A percentile compares a stretch with the other conserved stretches of the same genome.
Evolutionary conservation across 2,797 vertebrate species (phyloP).

Genomic region (Sebastes steindachneri): DNA sequence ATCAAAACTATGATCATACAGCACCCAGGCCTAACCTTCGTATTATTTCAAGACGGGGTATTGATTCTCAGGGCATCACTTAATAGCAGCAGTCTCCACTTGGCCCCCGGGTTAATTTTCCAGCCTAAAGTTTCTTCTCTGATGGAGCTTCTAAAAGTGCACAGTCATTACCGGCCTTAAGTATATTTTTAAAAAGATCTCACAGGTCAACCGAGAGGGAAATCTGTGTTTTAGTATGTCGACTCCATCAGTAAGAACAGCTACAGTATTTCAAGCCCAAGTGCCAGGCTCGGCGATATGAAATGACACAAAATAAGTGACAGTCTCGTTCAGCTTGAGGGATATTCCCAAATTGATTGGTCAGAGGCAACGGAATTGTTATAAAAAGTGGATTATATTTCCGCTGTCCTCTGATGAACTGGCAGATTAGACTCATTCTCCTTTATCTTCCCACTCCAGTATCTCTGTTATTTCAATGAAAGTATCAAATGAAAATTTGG

Average conservation of each 20-base stretch:
- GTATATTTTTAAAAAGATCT: neutral
- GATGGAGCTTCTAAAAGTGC: constrained; percentile 21
- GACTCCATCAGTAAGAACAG: neutral
- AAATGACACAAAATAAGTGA: constrained; percentile 12
- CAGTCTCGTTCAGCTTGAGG: constrained; percentile 18
- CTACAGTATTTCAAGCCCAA: neutral
- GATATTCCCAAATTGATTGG: constrained; percentile 41
- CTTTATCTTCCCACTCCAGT: constrained; percentile 38
- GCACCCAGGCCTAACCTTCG: neutral
- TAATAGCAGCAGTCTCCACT: neutral
- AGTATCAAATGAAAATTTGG: constrained; percentile 9
- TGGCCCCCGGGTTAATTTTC: constrained; percentile 12
- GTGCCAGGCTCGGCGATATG: neutral
- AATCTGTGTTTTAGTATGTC: neutral
- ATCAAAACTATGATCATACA: neutral
- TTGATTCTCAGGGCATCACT: constrained; percentile 33
- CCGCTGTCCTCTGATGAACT: constrained; percentile 46
- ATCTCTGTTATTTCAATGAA: constrained; percentile 35
- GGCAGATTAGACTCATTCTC: constrained; percentile 34
- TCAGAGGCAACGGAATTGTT: constrained; percentile 31
- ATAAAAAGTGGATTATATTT: constrained; percentile 37
- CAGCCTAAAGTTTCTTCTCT: constrained; percentile 7
- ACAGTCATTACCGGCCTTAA: constrained; percentile 4
- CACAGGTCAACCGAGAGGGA: neutral
- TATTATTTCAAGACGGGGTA: constrained; percentile 14